phyloP scores from a whole-genome alignment of 2,888 invertebrate species.

The Parnassius glacialis region DNA sequence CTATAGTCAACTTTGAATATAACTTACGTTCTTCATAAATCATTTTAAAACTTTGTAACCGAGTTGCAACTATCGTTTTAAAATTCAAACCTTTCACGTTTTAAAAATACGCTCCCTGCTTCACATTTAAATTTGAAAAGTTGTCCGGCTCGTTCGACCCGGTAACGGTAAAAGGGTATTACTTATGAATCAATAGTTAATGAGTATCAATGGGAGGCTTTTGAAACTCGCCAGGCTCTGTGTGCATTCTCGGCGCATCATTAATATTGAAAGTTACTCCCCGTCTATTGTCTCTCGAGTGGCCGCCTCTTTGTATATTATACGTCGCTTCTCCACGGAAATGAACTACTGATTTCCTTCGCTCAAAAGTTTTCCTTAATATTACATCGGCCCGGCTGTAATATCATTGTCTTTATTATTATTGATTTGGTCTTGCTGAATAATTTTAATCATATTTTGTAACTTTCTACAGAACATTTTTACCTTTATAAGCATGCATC shows the following conservation, averaged over 20 bases:
- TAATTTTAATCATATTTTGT: conserved; percentile 1
- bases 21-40: neutral
- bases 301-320: conserved; percentile 70
- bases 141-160: conserved; percentile 56
- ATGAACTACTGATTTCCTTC: conserved; percentile 72
- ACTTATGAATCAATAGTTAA: conserved; percentile 80
- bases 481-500: no score
- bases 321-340: conserved; percentile 58
- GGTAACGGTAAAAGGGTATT: conserved; percentile 72
- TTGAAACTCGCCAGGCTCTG: conserved; percentile 66
- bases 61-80: conserved; percentile 25
- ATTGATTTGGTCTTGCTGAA: conserved; percentile 3
- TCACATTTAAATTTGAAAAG: conserved; percentile 74
- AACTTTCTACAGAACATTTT: neutral
- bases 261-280: conserved; percentile 77
- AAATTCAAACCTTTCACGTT: conserved; percentile 32
- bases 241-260: conserved; percentile 75
- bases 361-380: conserved; percentile 62
- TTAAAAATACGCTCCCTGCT: conserved; percentile 56
- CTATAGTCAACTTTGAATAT: no score
- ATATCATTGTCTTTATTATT: conserved; percentile 22
- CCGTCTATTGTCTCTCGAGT: conserved; percentile 70
- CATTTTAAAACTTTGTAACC: neutral
- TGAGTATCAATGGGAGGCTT: conserved; percentile 77
- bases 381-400: conserved; percentile 45